These are phyloP conservation scores for Neopelma chrysocephalum DNA, from an alignment of 2,797 vertebrate genomes.

Conservation along the genomic window DNA sequence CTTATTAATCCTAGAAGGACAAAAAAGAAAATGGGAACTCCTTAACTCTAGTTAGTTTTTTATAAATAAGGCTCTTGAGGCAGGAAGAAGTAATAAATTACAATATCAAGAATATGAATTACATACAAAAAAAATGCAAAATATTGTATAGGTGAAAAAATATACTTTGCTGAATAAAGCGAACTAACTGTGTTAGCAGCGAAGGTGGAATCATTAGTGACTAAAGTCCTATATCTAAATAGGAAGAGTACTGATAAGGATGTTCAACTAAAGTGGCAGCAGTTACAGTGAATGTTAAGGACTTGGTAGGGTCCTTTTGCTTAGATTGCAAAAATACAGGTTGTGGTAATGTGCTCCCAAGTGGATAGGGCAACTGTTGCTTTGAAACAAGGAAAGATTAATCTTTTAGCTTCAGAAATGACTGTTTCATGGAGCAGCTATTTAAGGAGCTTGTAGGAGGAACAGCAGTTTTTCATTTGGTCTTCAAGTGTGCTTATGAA, in stretches of 20 bases:
- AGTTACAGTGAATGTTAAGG: background rate
- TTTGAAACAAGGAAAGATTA: background rate
- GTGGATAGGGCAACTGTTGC: background rate
- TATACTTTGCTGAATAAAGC: background rate
- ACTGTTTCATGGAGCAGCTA: background rate
- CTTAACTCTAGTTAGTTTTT: background rate
- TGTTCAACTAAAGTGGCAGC: background rate
- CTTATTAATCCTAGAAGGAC: background rate
- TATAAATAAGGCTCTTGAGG: background rate
- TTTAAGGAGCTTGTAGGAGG: background rate
- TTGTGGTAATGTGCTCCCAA: background rate
- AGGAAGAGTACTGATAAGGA: background rate
- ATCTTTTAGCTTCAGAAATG: background rate
- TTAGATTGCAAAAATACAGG: background rate
- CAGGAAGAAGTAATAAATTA: background rate
- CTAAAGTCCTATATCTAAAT: background rate
- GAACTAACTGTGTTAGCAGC: background rate
- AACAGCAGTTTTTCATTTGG: background rate
- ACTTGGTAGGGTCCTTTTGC: background rate
- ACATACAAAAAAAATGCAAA: background rate
- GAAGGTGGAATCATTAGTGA: background rate
- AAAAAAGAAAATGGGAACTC: background rate
- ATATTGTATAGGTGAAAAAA: background rate
- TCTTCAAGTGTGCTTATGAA: background rate
- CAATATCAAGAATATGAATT: background rate